These are phyloP conservation scores for Drosophila pruinosa DNA, from an alignment of 1,140 invertebrate genomes.

Conservation along the genomic window DNA sequence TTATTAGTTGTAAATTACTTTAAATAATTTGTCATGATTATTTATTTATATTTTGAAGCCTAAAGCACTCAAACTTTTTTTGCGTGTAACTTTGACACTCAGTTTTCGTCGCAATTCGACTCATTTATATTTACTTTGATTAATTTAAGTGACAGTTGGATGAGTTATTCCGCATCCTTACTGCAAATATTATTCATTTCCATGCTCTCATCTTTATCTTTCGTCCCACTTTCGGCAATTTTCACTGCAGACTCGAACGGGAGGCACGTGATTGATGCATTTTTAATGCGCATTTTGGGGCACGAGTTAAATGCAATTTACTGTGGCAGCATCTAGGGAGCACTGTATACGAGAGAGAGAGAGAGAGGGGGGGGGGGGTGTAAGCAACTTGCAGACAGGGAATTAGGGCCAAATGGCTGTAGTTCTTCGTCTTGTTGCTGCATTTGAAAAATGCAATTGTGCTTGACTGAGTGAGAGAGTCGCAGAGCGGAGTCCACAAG, in stretches of 20 bases:
- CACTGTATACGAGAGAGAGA: not conserved
- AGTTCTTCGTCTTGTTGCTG: not conserved
- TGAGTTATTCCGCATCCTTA: constrained; percentile 12
- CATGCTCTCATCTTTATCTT: constrained; percentile 58
- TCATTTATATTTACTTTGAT: constrained; percentile 62
- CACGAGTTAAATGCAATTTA: constrained; percentile 41
- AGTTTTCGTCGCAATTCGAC: constrained; percentile 11
- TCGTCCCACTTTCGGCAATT: constrained; percentile 22
- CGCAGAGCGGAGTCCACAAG: not conserved
- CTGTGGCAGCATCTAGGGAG: constrained; percentile 3
- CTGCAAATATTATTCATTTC: constrained; percentile 62
- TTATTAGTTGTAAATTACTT: too few relatives aligned
- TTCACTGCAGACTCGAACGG: constrained; percentile 24
- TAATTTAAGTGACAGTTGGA: constrained; percentile 51
- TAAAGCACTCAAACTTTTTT: not conserved
- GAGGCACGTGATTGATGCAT: constrained; percentile 76
- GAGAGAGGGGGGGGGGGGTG: not conserved
- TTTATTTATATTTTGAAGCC: not conserved
- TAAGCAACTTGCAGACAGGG: not conserved
- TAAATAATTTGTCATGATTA: not conserved
- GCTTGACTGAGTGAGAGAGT: not conserved
- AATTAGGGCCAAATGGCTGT: constrained; percentile 15
- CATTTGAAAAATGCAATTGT: constrained; percentile 36
- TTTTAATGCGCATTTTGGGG: constrained; percentile 74
- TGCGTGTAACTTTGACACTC: not conserved